These are phyloP conservation scores for Xestia ashworthii DNA, from an alignment of 2,888 invertebrate species.

Conservation along the genomic window DNA sequence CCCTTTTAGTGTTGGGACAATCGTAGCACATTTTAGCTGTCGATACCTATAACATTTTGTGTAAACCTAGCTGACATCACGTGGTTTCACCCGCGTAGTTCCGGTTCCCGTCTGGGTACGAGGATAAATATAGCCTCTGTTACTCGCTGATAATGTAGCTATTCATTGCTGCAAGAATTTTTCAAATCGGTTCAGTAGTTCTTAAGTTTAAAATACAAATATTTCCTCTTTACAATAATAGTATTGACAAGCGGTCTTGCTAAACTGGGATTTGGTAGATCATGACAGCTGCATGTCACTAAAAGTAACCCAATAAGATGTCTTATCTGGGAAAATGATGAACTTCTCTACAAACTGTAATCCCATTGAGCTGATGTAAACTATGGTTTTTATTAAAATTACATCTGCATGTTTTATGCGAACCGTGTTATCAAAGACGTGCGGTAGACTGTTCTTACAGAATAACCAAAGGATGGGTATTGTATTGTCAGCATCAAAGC, in stretches of 20 bases:
- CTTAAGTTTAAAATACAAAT: too few species aligned
- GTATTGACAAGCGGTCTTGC: not conserved
- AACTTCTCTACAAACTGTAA: not conserved
- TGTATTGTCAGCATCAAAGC: not conserved
- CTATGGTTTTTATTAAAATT: not conserved
- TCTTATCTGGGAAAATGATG: not conserved
- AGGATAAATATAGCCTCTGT: too few species aligned
- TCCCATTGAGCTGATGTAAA: not conserved
- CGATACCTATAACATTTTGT: slow-evolving; percentile 59
- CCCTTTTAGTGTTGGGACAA: slow-evolving; percentile 75
- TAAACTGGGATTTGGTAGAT: not conserved
- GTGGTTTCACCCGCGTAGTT: too few species aligned
- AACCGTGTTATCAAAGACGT: not conserved
- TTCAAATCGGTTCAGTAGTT: too few species aligned
- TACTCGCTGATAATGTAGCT: too few species aligned
- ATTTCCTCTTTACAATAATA: too few species aligned
- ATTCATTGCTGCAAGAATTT: too few species aligned
- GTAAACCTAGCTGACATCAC: too few species aligned
- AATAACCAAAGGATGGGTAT: not conserved
- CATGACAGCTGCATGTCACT: not conserved
- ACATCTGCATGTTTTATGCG: not conserved
- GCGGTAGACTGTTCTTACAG: not conserved
- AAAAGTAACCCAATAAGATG: not conserved
- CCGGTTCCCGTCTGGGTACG: too few species aligned
- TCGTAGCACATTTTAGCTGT: slow-evolving; percentile 48